Conservation (phyloP, 2,797 vertebrate species). For the Eospalax fontanierii region DNA sequence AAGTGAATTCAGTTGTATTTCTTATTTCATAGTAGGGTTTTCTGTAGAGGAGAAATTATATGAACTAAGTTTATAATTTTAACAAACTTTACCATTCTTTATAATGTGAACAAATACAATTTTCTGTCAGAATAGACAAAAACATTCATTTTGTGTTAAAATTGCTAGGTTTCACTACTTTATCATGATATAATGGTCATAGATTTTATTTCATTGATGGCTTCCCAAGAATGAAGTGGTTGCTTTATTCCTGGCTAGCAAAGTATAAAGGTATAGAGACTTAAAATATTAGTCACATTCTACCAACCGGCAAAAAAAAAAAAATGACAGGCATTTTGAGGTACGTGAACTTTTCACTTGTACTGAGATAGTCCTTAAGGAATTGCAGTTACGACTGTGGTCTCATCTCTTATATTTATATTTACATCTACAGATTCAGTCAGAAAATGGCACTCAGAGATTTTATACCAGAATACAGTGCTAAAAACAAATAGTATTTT, state of each 20-base stretch:
- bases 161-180: not conserved
- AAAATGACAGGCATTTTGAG: not conserved
- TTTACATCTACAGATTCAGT: not conserved
- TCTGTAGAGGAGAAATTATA: not conserved
- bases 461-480: not conserved
- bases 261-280: not conserved
- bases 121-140: not conserved
- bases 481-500: not conserved
- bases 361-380: not conserved
- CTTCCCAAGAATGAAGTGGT: not conserved
- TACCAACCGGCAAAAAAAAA: not conserved
- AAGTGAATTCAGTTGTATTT: not conserved
- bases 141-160: slow-evolving; percentile 1
- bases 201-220: not conserved
- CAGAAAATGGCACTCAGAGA: slow-evolving; percentile 24
- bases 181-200: not conserved
- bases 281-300: not conserved
- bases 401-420: not conserved
- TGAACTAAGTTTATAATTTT: not conserved
- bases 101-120: not conserved
- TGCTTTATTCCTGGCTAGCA: not conserved
- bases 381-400: not conserved
- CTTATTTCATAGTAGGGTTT: not conserved
- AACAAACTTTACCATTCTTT: not conserved
- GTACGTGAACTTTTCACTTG: not conserved